phyloP scores from a whole-genome alignment of 2,113 vertebrate genomes.

The Calidris pygmaea region DNA sequence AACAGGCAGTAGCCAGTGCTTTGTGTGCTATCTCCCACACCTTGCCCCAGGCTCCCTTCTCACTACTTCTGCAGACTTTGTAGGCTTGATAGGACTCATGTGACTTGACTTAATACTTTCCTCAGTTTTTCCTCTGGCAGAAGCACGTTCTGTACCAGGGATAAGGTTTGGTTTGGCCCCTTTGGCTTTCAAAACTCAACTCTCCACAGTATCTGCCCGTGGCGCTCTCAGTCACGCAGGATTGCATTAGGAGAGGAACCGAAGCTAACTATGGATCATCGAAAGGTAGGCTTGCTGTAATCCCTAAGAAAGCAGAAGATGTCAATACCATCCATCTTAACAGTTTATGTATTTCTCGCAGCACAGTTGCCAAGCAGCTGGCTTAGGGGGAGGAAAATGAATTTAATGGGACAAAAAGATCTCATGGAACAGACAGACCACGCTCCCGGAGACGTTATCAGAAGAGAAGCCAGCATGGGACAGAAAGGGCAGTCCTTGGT shows the following conservation, averaged over 20 bases:
- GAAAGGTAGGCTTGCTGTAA: background rate
- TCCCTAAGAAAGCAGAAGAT: conserved; percentile 17
- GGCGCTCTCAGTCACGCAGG: background rate
- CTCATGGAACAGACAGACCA: background rate
- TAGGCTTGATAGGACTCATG: background rate
- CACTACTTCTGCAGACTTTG: background rate
- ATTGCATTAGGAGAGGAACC: background rate
- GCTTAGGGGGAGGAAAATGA: background rate
- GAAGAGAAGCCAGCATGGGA: background rate
- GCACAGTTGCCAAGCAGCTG: background rate
- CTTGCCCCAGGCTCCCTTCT: background rate
- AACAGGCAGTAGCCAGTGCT: background rate
- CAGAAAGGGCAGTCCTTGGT: background rate
- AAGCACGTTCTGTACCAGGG: background rate
- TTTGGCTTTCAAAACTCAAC: background rate
- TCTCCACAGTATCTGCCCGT: background rate
- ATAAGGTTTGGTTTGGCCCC: background rate
- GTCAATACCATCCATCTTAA: conserved; percentile 36
- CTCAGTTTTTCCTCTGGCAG: conserved; percentile 17
- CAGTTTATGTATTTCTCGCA: background rate
- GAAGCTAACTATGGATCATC: background rate
- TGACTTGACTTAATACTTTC: background rate
- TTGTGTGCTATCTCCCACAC: background rate
- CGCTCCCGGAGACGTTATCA: background rate
- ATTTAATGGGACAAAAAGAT: conserved; percentile 10